Evolutionary conservation across 2,113 vertebrate genomes (phyloP).

Genomic region (Lonchura striata): DNA sequence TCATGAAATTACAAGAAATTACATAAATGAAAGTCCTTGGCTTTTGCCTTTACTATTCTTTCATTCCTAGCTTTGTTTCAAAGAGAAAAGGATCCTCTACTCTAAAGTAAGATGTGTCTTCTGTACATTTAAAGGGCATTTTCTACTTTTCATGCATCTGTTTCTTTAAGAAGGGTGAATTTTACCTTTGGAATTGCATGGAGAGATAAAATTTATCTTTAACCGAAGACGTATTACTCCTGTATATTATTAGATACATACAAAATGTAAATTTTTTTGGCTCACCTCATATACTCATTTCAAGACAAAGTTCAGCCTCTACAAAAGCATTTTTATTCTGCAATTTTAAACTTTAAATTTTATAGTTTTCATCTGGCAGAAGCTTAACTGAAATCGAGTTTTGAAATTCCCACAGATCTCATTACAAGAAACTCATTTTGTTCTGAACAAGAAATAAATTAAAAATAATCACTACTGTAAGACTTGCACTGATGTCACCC

Average conservation of each 20-base stretch:
- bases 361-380: slow-evolving; percentile 4
- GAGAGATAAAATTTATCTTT: not conserved
- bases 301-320: not conserved
- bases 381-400: not conserved
- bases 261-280: not conserved
- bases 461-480: not conserved
- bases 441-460: not conserved
- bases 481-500: not conserved
- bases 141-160: not conserved
- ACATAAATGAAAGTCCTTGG: not conserved
- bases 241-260: not conserved
- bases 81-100: not conserved
- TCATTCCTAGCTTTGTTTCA: not conserved
- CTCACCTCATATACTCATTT: not conserved
- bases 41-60: not conserved
- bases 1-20: not conserved
- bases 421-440: not conserved
- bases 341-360: not conserved
- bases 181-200: not conserved
- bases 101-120: not conserved
- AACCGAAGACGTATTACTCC: not conserved
- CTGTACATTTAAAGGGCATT: not conserved
- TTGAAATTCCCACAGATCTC: not conserved
- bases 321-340: not conserved
- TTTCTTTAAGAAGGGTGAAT: not conserved